Conservation (phyloP, 2,888 invertebrate genomes). For the Eilema caniola region DNA sequence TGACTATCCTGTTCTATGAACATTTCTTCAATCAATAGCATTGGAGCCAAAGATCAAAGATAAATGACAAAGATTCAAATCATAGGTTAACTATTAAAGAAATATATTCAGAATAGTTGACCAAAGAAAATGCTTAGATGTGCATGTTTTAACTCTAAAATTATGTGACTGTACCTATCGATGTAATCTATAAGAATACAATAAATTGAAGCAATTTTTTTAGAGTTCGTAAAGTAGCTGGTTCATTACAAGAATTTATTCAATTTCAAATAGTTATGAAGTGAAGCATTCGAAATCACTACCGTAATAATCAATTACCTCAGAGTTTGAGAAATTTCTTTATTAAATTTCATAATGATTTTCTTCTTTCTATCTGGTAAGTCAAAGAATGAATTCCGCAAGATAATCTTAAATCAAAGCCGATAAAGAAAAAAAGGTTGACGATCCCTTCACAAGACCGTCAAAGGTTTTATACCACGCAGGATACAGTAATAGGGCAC, state of each 20-base stretch:
- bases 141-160: background rate
- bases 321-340: background rate
- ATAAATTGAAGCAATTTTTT: background rate
- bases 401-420: background rate
- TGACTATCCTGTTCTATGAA: background rate
- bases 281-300: background rate
- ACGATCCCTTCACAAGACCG: conserved; percentile 29
- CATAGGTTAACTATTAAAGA: too few species aligned
- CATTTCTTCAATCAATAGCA: too few species aligned
- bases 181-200: background rate
- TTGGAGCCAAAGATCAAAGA: too few species aligned
- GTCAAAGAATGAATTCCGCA: background rate
- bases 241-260: background rate
- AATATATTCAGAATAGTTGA: too few species aligned
- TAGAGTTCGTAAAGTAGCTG: too few species aligned
- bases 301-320: background rate
- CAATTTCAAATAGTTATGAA: background rate
- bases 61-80: too few species aligned
- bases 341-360: background rate
- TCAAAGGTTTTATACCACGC: conserved; percentile 53
- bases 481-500: conserved; percentile 77
- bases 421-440: conserved; percentile 34
- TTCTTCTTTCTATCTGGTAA: background rate
- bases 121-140: background rate
- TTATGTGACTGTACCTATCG: background rate